phyloP scores from a whole-genome alignment of 2,888 invertebrate species.

The Cinara cedri region DNA sequence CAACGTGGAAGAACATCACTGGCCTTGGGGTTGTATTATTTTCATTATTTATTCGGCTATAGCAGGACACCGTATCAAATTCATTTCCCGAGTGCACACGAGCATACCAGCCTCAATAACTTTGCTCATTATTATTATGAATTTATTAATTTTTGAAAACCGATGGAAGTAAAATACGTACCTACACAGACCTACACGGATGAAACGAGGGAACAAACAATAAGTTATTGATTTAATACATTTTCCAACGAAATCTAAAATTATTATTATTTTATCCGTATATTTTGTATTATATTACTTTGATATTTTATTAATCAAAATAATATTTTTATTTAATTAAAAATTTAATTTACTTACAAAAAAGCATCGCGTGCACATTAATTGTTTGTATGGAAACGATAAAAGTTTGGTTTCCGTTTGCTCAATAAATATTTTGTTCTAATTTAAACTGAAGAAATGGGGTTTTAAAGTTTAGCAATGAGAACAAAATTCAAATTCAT shows the following conservation, averaged over 20 bases:
- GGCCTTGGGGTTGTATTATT: conserved; percentile 43
- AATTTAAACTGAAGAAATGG: neutral
- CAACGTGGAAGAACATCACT: conserved; percentile 33
- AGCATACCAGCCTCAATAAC: conserved; percentile 8
- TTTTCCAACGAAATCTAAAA: neutral
- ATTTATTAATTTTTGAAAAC: conserved; percentile 49
- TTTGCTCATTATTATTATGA: conserved; percentile 42
- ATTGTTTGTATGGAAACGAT: neutral
- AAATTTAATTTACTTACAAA: neutral
- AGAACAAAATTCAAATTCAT: neutral
- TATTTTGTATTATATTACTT: neutral
- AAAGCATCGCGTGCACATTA: neutral
- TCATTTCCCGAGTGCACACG: conserved; percentile 48
- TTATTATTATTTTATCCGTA: neutral
- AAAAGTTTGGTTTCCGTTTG: neutral
- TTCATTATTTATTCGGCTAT: conserved; percentile 48
- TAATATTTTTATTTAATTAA: neutral
- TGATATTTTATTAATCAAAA: neutral
- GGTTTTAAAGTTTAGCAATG: neutral
- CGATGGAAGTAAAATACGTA: neutral
- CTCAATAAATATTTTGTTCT: neutral
- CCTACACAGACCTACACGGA: neutral
- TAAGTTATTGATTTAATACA: conserved; percentile 16
- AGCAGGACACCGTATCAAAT: conserved; percentile 46
- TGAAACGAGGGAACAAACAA: conserved; percentile 19